Conservation (phyloP, 2,113 vertebrate genomes). For the Ptilonorhynchus violaceus region DNA sequence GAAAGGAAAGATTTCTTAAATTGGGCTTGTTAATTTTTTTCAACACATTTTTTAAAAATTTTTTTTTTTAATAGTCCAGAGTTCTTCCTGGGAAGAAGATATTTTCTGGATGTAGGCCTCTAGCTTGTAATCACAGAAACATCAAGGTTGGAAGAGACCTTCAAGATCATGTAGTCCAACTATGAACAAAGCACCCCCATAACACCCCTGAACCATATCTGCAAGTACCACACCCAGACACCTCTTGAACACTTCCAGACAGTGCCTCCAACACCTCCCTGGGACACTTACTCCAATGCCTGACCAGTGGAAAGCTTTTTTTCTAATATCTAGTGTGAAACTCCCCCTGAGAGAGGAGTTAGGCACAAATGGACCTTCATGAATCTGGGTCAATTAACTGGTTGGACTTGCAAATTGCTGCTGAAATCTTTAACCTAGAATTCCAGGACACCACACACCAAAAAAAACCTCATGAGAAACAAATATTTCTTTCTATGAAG, state of each 20-base stretch:
- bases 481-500: neutral
- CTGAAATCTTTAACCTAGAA: neutral
- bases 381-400: neutral
- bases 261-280: neutral
- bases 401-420: neutral
- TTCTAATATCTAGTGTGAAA: neutral
- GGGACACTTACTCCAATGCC: neutral
- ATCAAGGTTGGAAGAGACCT: neutral
- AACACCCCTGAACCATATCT: neutral
- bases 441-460: neutral
- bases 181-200: neutral
- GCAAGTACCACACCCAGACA: neutral
- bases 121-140: neutral
- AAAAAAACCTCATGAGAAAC: neutral
- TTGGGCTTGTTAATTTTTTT: neutral
- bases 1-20: neutral
- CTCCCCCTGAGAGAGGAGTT: neutral
- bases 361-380: neutral
- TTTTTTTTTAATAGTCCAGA: neutral
- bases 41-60: accelerated
- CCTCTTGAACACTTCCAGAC: neutral
- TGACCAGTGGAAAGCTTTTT: neutral
- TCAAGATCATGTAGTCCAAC: neutral
- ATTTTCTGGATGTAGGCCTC: neutral
- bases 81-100: neutral